Percentiles rank a stretch among this genome's conserved stretches.
Evolutionary conservation across 2,797 vertebrate species (phyloP).

Genomic region (Euthynnus affinis): DNA sequence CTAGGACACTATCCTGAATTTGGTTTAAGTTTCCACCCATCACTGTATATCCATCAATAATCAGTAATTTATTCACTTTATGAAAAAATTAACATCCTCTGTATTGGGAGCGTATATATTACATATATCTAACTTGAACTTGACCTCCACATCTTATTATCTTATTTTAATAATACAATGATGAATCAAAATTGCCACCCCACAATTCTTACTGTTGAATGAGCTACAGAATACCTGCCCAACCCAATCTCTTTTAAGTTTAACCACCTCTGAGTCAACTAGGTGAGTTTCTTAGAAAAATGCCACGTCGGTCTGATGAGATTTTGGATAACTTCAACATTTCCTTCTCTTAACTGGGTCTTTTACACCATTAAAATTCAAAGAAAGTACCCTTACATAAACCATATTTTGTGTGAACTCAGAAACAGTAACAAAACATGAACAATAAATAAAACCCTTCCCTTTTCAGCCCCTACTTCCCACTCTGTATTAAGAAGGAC

Average conservation of each 20-base stretch:
- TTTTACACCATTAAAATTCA: too few species aligned
- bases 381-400: too few species aligned
- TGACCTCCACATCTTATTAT: conserved; percentile 5
- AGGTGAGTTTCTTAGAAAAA: too few species aligned
- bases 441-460: too few species aligned
- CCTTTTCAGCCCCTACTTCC: too few species aligned
- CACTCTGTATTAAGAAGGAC: too few species aligned
- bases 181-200: neutral
- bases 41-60: neutral
- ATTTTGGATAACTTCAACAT: too few species aligned
- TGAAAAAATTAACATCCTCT: conserved; percentile 1
- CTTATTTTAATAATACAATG: conserved; percentile 8
- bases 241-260: neutral
- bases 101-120: neutral
- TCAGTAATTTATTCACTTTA: neutral
- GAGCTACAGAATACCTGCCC: neutral
- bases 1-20: neutral
- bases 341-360: too few species aligned
- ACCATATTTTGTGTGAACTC: too few species aligned
- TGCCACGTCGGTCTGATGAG: too few species aligned
- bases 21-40: neutral
- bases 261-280: too few species aligned
- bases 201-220: neutral
- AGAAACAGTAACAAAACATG: too few species aligned
- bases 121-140: neutral